phyloP scores from a whole-genome alignment of 2,113 vertebrate species.

The Lasiurus borealis region DNA sequence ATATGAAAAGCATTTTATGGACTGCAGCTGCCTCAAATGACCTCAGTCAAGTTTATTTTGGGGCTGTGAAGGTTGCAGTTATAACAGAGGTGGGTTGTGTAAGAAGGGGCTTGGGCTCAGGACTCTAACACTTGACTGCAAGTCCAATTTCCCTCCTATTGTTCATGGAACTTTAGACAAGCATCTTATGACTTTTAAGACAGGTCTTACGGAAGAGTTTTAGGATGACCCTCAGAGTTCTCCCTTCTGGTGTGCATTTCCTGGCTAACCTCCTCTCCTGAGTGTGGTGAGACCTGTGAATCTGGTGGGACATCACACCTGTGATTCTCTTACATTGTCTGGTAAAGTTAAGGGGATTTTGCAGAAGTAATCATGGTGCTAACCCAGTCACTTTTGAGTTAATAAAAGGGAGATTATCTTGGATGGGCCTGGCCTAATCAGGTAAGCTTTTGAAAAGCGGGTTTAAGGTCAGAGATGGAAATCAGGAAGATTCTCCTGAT shows the following conservation, averaged over 20 bases:
- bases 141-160: background rate
- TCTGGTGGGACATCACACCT: fast-evolving
- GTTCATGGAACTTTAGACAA: background rate
- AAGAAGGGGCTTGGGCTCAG: background rate
- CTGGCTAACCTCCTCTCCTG: background rate
- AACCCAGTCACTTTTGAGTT: background rate
- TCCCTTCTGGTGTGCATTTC: fast-evolving
- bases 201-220: background rate
- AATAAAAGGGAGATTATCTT: background rate
- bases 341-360: background rate
- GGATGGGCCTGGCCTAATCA: background rate
- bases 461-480: background rate
- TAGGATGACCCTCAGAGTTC: background rate
- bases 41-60: background rate
- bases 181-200: background rate
- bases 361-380: background rate
- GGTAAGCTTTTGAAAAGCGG: background rate
- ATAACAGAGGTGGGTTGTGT: background rate
- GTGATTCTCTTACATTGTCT: background rate
- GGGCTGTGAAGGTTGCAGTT: background rate
- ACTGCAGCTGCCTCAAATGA: background rate
- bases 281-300: background rate
- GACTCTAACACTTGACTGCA: background rate
- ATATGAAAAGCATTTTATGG: background rate
- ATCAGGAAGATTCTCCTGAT: background rate